Percentiles rank a stretch among this genome's conserved stretches.
Evolutionary conservation across 2,797 vertebrate genomes (phyloP).

Genomic region (Percopsis omiscomaycus): DNA sequence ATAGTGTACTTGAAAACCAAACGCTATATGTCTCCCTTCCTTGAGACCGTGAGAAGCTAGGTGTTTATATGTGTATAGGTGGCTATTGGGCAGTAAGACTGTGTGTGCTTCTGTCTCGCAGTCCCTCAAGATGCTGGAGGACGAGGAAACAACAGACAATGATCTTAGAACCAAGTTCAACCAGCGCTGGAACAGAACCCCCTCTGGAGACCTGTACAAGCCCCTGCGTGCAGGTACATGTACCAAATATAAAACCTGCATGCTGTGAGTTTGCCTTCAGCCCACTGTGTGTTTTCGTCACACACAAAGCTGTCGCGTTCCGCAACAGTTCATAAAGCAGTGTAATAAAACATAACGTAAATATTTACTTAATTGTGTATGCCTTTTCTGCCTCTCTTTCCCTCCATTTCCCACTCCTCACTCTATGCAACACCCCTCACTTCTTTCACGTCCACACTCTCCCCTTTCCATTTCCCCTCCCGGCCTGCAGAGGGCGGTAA

Average conservation of each 20-base stretch:
- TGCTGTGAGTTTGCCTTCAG: background rate
- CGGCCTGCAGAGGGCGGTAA: conserved; percentile 83
- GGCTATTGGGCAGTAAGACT: background rate
- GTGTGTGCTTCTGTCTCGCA: conserved; percentile 49
- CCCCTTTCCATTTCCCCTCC: background rate
- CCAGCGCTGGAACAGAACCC: conserved; percentile 95
- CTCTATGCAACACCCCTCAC: background rate
- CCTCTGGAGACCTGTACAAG: conserved; percentile 94
- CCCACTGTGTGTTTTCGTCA: background rate
- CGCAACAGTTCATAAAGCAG: too few species aligned
- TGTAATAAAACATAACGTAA: too few species aligned
- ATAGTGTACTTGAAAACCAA: conserved; percentile 17
- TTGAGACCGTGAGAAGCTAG: background rate
- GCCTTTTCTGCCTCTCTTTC: background rate
- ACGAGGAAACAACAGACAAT: conserved; percentile 93
- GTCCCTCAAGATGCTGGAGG: conserved; percentile 91
- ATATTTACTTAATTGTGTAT: too few species aligned
- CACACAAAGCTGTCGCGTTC: background rate
- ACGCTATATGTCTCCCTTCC: background rate
- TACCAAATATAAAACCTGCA: background rate
- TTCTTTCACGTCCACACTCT: background rate
- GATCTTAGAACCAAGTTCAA: conserved; percentile 93
- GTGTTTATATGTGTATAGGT: background rate
- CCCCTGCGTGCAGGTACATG: conserved; percentile 86
- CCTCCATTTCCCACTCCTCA: background rate